Evolutionary conservation across 2,113 vertebrate genomes (phyloP), one percentile per base, ranked within the genome.

Genomic region (Coryphaenoides rupestris): DNA sequence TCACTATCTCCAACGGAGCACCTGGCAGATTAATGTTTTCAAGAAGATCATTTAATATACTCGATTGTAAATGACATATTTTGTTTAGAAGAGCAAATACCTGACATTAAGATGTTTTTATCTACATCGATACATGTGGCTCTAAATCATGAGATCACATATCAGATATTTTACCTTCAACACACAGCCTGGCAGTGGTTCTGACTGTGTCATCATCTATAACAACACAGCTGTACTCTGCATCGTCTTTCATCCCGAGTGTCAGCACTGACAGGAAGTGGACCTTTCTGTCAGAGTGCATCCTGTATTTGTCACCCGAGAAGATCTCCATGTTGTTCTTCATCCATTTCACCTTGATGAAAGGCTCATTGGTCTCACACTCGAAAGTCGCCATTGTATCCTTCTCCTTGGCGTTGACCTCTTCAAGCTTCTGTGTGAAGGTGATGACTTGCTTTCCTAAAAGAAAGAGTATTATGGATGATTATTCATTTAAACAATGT

Each of bases 331-430:
- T 54, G 23, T 95, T 92, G 55, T 95, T 85, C 80, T 95, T 99
- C 74, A 94, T 88, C 96, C 97, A 99, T 84, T 93, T 95, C 65
- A 99, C 97, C 88, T 98, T 98, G 61, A 98, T 84, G 78, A 99
- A 99, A 55, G 97, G 96, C 77, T 99, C 97, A 21, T 95, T 97
- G 74, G 96, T 98, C 87, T 99, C 97, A 67, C 97, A 98, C 85
- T 99, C 97, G 88, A 98, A 99, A 7, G 97, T 98, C 62, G 94
- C 93, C 93, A 97, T 93, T 24, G 91, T 94, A 69, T 98, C 96
- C 82, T 88, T 99, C 84, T 98, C 94, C 76, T 96, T 98, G 77
- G 94, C 93, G 59, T 75, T 78, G 62, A 93, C 19, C 21, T 95
- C 94, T 84, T 94, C 91, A 66, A 99, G 86, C 64, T 89, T 77